These are phyloP conservation scores for Parazoanthus swiftii DNA, from an alignment of 92 coral and sea anemone species.

Conservation along the genomic window DNA sequence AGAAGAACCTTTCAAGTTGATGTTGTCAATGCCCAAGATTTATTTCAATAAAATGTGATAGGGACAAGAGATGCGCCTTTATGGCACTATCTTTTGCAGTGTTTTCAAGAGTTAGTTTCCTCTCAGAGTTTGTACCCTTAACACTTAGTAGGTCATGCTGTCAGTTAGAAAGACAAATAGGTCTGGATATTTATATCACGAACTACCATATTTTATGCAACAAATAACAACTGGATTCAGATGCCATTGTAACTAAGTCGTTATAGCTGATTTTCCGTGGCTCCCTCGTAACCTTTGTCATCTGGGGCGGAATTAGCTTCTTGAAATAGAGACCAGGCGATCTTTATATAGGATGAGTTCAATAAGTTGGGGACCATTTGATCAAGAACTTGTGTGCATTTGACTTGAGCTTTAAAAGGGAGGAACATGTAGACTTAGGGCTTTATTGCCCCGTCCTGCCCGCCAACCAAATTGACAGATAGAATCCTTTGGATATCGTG, in stretches of 20 bases:
- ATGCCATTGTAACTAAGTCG: conserved; percentile 23
- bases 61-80: not conserved
- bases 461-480: conserved; percentile 14
- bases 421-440: not conserved
- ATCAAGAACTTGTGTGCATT: not conserved
- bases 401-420: not conserved
- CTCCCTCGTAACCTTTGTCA: conserved; percentile 1
- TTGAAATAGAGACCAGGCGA: not conserved
- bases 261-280: conserved; percentile 1
- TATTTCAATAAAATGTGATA: conserved; percentile 14
- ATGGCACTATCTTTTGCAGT: not conserved
- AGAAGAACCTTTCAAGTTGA: not conserved
- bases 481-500: not conserved
- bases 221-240: conserved; percentile 16
- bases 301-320: not conserved
- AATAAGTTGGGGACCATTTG: not conserved
- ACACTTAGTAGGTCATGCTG: conserved; percentile 44
- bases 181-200: conserved; percentile 29
- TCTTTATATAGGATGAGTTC: not conserved
- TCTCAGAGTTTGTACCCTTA: not conserved
- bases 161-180: conserved; percentile 53
- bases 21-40: not conserved
- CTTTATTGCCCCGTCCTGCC: not conserved
- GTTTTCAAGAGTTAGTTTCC: conserved; percentile 32
- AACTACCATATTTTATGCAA: conserved; percentile 11